Conservation (phyloP, 2,797 vertebrate species). For the Nyctalus aviator region DNA sequence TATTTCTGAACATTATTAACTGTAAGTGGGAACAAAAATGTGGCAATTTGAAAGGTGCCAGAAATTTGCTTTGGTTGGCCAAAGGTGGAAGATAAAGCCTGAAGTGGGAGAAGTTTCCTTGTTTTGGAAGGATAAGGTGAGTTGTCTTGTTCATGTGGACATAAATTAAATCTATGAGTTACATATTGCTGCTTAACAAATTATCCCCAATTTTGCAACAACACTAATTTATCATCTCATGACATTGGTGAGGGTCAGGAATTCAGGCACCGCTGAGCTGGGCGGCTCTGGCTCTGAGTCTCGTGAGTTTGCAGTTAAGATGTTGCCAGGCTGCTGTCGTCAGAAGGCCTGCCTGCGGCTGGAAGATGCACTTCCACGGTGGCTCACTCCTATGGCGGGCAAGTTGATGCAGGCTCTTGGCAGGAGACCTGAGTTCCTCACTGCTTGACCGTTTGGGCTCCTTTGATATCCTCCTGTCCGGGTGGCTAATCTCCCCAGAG, state of each 20-base stretch:
- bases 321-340: neutral
- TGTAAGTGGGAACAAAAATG: conserved; percentile 16
- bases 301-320: neutral
- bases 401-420: neutral
- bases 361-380: neutral
- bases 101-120: neutral
- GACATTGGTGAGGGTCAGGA: neutral
- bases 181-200: conserved; percentile 32
- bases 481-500: neutral
- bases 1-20: conserved; percentile 37
- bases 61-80: conserved; percentile 27
- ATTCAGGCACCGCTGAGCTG: neutral
- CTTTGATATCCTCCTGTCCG: neutral
- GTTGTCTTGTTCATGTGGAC: conserved; percentile 24
- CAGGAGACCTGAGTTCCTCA: neutral
- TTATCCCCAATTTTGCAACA: neutral
- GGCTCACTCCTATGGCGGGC: neutral
- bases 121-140: neutral
- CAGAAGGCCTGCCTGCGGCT: neutral
- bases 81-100: neutral
- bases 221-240: neutral
- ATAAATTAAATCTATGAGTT: conserved; percentile 28
- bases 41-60: conserved; percentile 50
- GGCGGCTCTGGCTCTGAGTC: neutral
- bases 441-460: neutral